Evolutionary conservation across 1,140 invertebrate genomes (phyloP).

Genomic region (Orchestia grillus): DNA sequence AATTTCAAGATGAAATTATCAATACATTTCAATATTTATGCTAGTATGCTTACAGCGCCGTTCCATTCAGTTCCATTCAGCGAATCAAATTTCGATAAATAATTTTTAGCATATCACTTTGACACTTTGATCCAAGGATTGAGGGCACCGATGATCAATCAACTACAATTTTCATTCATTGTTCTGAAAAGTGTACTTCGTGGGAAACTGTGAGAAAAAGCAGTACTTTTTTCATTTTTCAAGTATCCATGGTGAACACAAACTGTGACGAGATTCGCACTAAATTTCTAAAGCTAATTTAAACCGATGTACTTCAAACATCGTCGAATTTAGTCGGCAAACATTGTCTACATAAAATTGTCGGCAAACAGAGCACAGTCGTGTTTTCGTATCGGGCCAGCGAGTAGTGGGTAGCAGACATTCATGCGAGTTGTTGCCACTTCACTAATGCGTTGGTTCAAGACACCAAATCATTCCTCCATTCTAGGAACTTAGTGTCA

Average conservation of each 20-base stretch:
- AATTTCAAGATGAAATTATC: background rate
- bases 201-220: too few relatives aligned
- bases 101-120: too few relatives aligned
- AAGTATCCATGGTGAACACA: too few relatives aligned
- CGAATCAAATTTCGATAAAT: too few relatives aligned
- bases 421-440: background rate
- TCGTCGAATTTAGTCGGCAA: background rate
- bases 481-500: background rate
- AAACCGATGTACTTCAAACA: background rate
- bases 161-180: background rate
- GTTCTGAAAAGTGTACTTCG: background rate
- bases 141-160: background rate
- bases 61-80: background rate
- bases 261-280: too few relatives aligned
- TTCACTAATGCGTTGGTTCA: background rate
- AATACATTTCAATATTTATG: background rate
- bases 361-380: background rate
- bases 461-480: background rate
- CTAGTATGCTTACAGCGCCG: background rate
- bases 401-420: background rate
- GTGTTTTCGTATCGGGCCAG: background rate
- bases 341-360: background rate
- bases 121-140: background rate
- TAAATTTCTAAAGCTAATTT: background rate
- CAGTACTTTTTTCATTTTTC: too few relatives aligned